These are phyloP conservation scores for Athrips mouffetella DNA, from an alignment of 2,888 invertebrate genomes.

Conservation along the genomic window DNA sequence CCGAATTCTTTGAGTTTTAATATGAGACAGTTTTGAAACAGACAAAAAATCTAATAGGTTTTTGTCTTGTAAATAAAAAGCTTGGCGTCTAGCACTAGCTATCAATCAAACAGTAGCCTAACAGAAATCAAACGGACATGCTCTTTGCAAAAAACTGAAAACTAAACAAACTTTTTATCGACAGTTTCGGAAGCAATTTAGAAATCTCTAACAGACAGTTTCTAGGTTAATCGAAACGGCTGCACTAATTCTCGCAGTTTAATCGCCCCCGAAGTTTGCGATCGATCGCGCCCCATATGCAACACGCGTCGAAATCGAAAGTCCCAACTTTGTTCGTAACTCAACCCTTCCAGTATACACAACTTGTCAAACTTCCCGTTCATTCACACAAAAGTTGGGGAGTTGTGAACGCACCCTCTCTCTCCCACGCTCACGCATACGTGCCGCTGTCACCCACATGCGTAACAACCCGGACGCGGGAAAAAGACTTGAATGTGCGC, in stretches of 20 bases:
- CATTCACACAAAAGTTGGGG: constrained; percentile 58
- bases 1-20: no score
- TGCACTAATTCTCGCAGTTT: constrained; percentile 7
- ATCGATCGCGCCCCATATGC: constrained; percentile 72
- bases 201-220: constrained; percentile 2
- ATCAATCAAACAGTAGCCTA: constrained; percentile 3
- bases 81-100: no score
- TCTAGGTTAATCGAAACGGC: constrained; percentile 31
- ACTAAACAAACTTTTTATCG: constrained; percentile 4
- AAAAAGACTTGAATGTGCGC: constrained; percentile 28
- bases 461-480: constrained; percentile 32
- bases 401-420: constrained; percentile 43
- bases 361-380: constrained; percentile 60
- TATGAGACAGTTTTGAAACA: no score
- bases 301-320: constrained; percentile 71
- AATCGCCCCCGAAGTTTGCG: constrained; percentile 23
- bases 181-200: constrained; percentile 6
- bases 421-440: constrained; percentile 55
- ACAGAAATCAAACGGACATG: background rate
- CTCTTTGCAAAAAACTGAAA: background rate
- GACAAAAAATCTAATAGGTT: no score
- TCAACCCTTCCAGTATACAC: constrained; percentile 68
- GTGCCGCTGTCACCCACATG: constrained; percentile 60
- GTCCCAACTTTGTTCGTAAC: constrained; percentile 60
- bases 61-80: no score